These are phyloP conservation scores for Chaunax sp. DNA, from an alignment of 2,797 vertebrate genomes.

Conservation along the genomic window DNA sequence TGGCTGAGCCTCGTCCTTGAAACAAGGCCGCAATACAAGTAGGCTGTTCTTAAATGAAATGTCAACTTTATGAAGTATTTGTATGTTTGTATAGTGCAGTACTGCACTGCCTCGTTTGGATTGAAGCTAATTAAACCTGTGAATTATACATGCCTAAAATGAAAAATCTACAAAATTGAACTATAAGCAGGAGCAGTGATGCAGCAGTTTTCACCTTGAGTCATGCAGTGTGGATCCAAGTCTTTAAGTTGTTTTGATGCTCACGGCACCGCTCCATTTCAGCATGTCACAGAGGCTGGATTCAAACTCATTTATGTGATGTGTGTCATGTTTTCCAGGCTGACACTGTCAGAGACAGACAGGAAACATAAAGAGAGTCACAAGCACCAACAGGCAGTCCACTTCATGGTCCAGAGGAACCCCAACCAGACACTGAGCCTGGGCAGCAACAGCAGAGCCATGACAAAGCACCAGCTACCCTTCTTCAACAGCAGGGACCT, in stretches of 20 bases:
- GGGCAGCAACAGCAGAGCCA: constrained; percentile 28
- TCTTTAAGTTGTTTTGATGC: background rate
- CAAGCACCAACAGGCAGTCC: constrained; percentile 70
- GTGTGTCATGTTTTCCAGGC: constrained; percentile 48
- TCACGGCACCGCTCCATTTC: background rate
- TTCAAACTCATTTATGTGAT: background rate
- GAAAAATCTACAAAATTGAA: background rate
- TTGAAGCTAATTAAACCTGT: too few species aligned
- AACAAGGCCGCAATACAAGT: constrained; percentile 70
- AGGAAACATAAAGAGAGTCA: constrained; percentile 59
- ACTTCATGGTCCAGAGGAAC: constrained; percentile 63
- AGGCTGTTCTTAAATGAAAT: constrained; percentile 5
- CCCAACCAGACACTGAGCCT: constrained; percentile 61
- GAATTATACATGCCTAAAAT: too few species aligned
- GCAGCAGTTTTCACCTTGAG: background rate
- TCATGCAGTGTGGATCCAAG: background rate
- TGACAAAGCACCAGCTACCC: constrained; percentile 54
- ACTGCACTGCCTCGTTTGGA: background rate
- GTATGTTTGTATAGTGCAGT: background rate
- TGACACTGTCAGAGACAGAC: constrained; percentile 62
- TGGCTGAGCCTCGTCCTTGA: constrained; percentile 70
- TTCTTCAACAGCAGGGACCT: constrained; percentile 12
- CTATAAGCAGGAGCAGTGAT: background rate
- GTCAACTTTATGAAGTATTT: background rate
- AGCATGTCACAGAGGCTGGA: background rate